These are phyloP conservation scores for Pycnonotus jocosus DNA, from an alignment of 2,113 vertebrate genomes.

Conservation along the genomic window DNA sequence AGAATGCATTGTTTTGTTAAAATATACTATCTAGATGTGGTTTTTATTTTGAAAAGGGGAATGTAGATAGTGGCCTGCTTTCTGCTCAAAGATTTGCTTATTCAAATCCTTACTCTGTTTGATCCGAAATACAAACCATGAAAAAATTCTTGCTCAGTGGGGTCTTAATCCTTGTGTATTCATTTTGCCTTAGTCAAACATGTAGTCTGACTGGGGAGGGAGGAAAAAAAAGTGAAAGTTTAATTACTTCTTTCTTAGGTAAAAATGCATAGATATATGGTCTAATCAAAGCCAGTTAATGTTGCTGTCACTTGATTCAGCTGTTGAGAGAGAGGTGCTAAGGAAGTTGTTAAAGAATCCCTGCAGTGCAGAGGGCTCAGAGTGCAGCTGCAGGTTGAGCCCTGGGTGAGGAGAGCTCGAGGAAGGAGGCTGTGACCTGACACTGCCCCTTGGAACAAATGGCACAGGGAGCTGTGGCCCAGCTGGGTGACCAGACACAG, in stretches of 20 bases:
- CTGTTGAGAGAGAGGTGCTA: not conserved
- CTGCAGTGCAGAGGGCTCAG: not conserved
- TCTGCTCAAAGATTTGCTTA: not conserved
- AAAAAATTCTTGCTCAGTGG: not conserved
- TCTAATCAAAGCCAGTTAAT: not conserved
- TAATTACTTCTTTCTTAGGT: not conserved
- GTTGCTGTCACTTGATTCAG: not conserved
- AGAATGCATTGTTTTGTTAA: not conserved
- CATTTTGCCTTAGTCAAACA: not conserved
- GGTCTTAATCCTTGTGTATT: not conserved
- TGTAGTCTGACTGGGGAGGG: not conserved
- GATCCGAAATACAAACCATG: not conserved
- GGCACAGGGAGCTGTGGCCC: not conserved
- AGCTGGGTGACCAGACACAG: accelerated
- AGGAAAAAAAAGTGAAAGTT: accelerated
- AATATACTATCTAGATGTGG: not conserved
- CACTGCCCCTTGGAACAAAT: not conserved
- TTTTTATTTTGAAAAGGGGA: not conserved
- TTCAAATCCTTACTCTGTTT: not conserved
- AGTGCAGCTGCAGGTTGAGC: not conserved
- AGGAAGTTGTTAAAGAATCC: not conserved
- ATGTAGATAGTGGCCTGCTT: not conserved
- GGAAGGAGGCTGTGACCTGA: not conserved
- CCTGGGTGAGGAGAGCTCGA: not conserved
- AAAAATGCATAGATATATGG: not conserved